Evolutionary conservation across 2,888 invertebrate genomes (phyloP), one percentile per base, ranked within the genome.

Genomic region (Orthosia cruda): DNA sequence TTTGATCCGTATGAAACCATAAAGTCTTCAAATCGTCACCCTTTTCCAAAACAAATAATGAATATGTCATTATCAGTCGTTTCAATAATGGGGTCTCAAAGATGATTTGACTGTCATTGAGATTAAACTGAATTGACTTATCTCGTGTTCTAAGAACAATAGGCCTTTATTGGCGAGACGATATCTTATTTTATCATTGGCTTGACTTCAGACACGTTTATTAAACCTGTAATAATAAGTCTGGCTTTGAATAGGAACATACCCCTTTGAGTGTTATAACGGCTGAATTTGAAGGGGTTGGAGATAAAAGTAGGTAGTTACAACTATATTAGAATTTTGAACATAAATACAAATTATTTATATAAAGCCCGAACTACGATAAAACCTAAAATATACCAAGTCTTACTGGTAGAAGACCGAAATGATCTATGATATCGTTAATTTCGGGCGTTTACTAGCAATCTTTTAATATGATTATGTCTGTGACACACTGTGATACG

Each of bases 111-210:
- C 16, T 77, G 68, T 23, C 32, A 67, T 74, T 74, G 52, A 70
- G 55, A 80, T 74, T 80, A 69, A 80, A 74, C 40, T 59, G 55
- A 63, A 81, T 57, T 66, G 20, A 71, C 68, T 65, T 80, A 68
- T 83, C 83, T 83, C 65, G 13, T 49, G n/a, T 70, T 61, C 45
- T 26, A 12, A 66, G 71, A 67, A 80, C 81, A 75, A 75, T 68
- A n/a, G 58, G 12, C 45, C 49, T 80, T 73, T 80, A 72, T 59
- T n/a, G 32, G 32, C 32, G 7, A 20, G 59, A 47, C 5, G 47
- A 61, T 20, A 54, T 80, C 61, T 62, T 52, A 77, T 81, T 81
- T 62, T 77, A 72, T 64, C 50, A 59, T 59, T 59, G 63, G 57
- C 50, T 52, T 52, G 50, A 62, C 45, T 47, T 74, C 16, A 74